Conservation (phyloP, 1,140 invertebrate genomes). For the Nylanderia fulva region DNA sequence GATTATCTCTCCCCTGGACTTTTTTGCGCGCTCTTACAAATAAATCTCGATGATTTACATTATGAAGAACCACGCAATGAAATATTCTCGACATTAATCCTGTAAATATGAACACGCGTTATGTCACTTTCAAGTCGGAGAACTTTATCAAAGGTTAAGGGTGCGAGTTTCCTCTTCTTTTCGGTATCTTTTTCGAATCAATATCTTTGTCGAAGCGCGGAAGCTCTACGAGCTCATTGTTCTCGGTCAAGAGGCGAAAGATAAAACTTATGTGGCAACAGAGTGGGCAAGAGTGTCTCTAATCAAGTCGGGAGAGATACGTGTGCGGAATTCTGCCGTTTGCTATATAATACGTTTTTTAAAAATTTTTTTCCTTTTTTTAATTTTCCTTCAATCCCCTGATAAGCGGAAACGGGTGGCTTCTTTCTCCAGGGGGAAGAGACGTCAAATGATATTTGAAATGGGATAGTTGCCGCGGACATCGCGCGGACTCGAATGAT, state of each 20-base stretch:
- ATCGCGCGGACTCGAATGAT: background rate
- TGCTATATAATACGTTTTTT: background rate
- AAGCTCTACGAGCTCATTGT: slow-evolving; percentile 60
- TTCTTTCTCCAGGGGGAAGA: background rate
- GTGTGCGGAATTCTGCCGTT: slow-evolving; percentile 45
- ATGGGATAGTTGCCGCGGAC: background rate
- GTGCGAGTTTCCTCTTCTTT: slow-evolving; percentile 20
- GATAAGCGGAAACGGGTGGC: background rate
- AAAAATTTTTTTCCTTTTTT: background rate
- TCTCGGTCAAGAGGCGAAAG: slow-evolving; percentile 53
- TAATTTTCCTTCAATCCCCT: slow-evolving; percentile 11
- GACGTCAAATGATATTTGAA: slow-evolving; percentile 2
- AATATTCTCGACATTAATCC: slow-evolving; percentile 35
- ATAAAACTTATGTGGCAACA: slow-evolving; percentile 45
- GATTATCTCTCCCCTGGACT: background rate
- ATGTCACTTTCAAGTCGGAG: slow-evolving; percentile 26
- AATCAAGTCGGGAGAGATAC: slow-evolving; percentile 52
- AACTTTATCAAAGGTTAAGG: slow-evolving; percentile 38
- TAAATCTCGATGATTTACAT: slow-evolving; percentile 10
- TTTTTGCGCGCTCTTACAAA: background rate
- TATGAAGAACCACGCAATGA: background rate
- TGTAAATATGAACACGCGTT: slow-evolving; percentile 29
- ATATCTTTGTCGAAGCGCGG: slow-evolving; percentile 54
- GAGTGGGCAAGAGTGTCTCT: slow-evolving; percentile 49
- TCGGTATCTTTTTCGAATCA: slow-evolving; percentile 51